A percentile compares a stretch with the other conserved stretches of the same genome.
phyloP scores from a whole-genome alignment of 2,113 vertebrate species.

The Stegostoma tigrinum region DNA sequence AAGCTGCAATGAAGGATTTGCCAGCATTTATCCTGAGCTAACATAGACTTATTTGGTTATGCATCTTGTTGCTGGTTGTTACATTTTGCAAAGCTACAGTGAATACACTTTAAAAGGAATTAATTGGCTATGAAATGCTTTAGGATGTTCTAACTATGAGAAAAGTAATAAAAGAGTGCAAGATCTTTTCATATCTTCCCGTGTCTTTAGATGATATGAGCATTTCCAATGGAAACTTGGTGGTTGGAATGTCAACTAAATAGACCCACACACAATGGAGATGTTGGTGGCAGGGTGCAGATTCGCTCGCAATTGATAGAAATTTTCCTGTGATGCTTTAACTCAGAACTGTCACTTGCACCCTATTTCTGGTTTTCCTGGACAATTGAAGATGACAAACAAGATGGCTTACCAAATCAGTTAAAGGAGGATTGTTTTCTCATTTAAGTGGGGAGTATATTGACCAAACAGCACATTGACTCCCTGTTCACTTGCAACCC shows the following conservation, averaged over 20 bases:
- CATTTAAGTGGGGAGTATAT: too few species aligned
- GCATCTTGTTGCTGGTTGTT: neutral
- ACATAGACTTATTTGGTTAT: neutral
- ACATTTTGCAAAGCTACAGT: neutral
- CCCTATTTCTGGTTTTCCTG: neutral
- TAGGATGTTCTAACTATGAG: neutral
- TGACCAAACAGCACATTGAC: too few species aligned
- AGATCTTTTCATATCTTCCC: neutral
- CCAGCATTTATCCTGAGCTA: neutral
- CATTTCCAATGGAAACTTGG: neutral
- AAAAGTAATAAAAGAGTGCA: neutral
- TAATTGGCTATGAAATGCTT: neutral
- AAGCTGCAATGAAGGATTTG: neutral
- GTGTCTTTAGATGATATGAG: neutral
- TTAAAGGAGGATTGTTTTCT: neutral
- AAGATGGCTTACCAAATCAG: neutral
- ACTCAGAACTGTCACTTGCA: neutral
- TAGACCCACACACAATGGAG: neutral
- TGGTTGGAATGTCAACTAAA: neutral
- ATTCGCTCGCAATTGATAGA: neutral
- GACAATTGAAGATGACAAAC: neutral
- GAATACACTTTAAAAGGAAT: neutral
- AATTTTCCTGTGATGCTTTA: neutral
- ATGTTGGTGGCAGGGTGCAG: neutral
- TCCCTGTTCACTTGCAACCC: neutral